Base-by-base conservation (phyloP, 2,113 vertebrate genomes). In the Hemiscyllium ocellatum region DNA sequence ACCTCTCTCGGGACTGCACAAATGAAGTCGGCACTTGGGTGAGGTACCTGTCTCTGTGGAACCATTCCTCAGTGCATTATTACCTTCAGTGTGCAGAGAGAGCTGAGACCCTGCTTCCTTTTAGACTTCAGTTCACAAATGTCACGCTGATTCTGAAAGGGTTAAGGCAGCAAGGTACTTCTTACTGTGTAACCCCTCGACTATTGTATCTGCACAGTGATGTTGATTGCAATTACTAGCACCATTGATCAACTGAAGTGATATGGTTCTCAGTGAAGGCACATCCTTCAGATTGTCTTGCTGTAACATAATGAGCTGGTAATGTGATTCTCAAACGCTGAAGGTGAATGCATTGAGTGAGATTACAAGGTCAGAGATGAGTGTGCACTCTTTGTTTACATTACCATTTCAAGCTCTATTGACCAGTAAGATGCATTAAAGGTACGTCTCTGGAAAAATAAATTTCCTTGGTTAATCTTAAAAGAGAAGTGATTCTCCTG, bases 181-280 rank as follows among this genome's bases (percentile, higher is more conserved):
- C 33, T 66, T 37, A 66, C 29, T 66, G 56, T 37, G 56, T n/a
- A 33, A 66, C 29, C 61, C 37, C 17, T 22, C 13, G 4, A 66
- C 19, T n/a, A 8, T 91, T 17, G 4, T 37, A 93, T 93, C 61
- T 19, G n/a, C 61, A 66, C 89, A 20, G 61, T 37, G 33, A 93
- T 93, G 89, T 93, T 66, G 89, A 66, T 93, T 93, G 89, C 61
- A 93, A 93, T 93, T 93, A 93, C 29, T n/a, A 93, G 61, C 89
- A 22, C 89, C 89, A 93, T 68, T 93, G 61, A 93, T 93, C 89
- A 93, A 93, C 89, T 93, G 89, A 93, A 93, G 61, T 93, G 89
- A 93, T 37, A 66, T 8, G 89, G 89, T 93, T 93, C 89, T 93
- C 61, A 66, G 56, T 37, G 89, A 93, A 68, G 89, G 33, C 56